Base-by-base conservation (phyloP, 2,888 invertebrate species). In the Apamea monoglypha region DNA sequence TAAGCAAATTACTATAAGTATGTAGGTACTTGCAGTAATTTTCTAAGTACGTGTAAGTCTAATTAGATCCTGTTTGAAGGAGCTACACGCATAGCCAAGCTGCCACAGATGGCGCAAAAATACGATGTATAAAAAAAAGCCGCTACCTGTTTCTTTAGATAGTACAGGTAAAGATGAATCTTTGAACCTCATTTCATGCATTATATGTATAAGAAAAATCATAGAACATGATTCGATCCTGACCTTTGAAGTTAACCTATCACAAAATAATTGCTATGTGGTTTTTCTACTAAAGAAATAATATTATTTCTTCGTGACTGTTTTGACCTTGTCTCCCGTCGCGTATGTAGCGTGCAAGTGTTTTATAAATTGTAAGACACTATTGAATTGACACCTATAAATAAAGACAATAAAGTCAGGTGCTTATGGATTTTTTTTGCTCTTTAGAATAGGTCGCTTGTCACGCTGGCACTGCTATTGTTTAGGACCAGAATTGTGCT, bases 251-350 rank as follows among this genome's bases (percentile, higher is more conserved):
- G 50, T 29, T 69, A 80, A 76, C 75, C 53, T 71, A 56, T 71
- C 72, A 36, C 74, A 87, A 50, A 76, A 86, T 76, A 83, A 81
- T 82, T 82, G 78, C 79, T 69, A 81, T 71, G 78, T 78, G 78
- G 85, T 91, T 91, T 86, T 76, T 74, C 63, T 76, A n/a, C 18
- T 53, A 36, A 47, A 82, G 59, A 76, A 78, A 83, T 67, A 85
- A 68, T 87, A 68, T 68, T 83, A 83, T 74, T 66, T 74, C 50
- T 72, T 79, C 94, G 94, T 95, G 94, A 93, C 90, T 90, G 79
- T 82, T 82, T 82, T 90, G 92, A 86, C 95, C 95, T 95, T 94
- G 94, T 87, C 85, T 87, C 90, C 90, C 86, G 89, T 91, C 92
- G 88, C 89, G 89, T 84, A 78, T 78, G 84, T 87, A 85, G 85